phyloP scores from a whole-genome alignment of 2,888 invertebrate genomes.

The Lapara coniferarum region DNA sequence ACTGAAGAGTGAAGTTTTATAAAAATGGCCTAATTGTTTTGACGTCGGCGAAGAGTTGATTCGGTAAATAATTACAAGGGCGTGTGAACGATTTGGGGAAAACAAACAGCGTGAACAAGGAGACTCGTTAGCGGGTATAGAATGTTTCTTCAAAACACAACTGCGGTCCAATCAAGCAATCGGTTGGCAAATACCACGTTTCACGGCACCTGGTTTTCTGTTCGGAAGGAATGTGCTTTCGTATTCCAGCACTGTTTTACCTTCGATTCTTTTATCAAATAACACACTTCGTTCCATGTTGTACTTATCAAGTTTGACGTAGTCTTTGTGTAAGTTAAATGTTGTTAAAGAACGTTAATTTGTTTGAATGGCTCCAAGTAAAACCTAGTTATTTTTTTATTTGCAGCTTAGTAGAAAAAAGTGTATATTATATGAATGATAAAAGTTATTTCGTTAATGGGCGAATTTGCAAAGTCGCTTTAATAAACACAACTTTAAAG shows the following conservation, averaged over 20 bases:
- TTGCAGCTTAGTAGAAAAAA: not conserved
- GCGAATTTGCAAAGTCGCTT: not conserved
- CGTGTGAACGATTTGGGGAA: conserved; percentile 43
- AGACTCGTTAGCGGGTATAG: conserved; percentile 59
- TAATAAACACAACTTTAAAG: not conserved
- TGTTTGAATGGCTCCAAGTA: not conserved
- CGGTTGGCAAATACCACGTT: conserved; percentile 44
- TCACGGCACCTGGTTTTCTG: conserved; percentile 23
- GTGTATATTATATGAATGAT: too few species aligned
- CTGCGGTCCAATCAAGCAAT: conserved; percentile 55
- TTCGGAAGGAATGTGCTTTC: conserved; percentile 23
- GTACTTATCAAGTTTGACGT: conserved; percentile 12
- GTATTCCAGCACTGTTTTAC: conserved; percentile 22
- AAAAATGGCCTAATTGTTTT: conserved; percentile 59
- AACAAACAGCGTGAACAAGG: conserved; percentile 53
- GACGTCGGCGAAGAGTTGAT: conserved; percentile 52
- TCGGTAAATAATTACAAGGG: conserved; percentile 58
- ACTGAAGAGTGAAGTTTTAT: conserved; percentile 49
- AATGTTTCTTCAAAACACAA: conserved; percentile 62
- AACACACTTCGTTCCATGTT: conserved; percentile 12
- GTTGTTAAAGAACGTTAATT: not conserved
- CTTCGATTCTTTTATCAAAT: conserved; percentile 20
- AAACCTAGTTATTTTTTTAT: not conserved
- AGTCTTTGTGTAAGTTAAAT: conserved; percentile 2
- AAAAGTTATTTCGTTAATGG: too few species aligned